Base-by-base conservation (phyloP, 2,888 invertebrate genomes). In the Fissipunctia ypsillon region DNA sequence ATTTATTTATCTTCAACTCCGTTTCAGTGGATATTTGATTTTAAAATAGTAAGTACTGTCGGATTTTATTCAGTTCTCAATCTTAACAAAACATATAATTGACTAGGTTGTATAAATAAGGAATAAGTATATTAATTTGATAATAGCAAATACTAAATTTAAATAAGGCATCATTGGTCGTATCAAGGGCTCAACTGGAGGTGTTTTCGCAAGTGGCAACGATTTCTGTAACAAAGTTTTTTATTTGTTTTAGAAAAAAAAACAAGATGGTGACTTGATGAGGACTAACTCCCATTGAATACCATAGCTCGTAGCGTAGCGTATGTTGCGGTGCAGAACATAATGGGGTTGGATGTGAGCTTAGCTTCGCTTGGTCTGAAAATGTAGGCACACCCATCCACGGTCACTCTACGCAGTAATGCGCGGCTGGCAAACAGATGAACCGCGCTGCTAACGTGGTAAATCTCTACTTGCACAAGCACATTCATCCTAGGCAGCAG, bases 161-260 rank as follows among this genome's bases (percentile, higher is more conserved):
- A 69, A 52, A n/a, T 48, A 74, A 70, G 67, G 72, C 72, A 59
- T 63, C 54, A 43, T 28, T 45, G 43, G 31, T 69, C 7, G 16
- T n/a, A n/a, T n/a, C n/a, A n/a, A 28, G 48, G 60, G 56, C 73
- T 88, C 85, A 91, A 84, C 87, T 90, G 28, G 89, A 83, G n/a
- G 87, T 22, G 38, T 85, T 87, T 66, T 93, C 92, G 72, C 95
- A 95, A 4, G 89, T 87, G 0, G 90, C 89, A 60, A 94, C 89
- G 52, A 95, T 92, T 91, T 94, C 95, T 95, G 94, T 63, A 95
- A 94, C 78, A 88, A 78, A 76, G 66, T n/a, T 50, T 63, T n/a
- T 69, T 45, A 67, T 63, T 38, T 12, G 4, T 6, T 41, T 43
- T 22, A 22, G 1, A 41, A 57, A 14, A 19, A 25, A 25, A 25